These are phyloP conservation scores for Alces alces DNA, from an alignment of 2,113 vertebrate species.

Conservation along the genomic window DNA sequence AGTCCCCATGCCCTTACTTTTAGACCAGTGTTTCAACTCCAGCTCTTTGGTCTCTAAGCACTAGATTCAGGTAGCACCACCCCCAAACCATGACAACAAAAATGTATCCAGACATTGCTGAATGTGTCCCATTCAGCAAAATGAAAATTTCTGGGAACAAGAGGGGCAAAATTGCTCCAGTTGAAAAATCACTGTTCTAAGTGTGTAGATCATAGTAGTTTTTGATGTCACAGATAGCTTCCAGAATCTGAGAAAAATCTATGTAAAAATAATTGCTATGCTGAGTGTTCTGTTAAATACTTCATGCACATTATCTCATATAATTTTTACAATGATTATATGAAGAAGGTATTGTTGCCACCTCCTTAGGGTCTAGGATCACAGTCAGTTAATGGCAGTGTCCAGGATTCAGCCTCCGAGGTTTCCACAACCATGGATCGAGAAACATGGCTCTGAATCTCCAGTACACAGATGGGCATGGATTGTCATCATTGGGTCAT, in stretches of 20 bases:
- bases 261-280: background rate
- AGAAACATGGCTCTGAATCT: too few species aligned
- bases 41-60: background rate
- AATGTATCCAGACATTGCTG: background rate
- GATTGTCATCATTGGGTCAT: accelerated
- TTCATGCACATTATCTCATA: background rate
- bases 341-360: background rate
- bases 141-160: background rate
- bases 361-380: too few species aligned
- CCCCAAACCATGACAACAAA: background rate
- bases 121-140: background rate
- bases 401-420: background rate
- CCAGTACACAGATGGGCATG: accelerated
- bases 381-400: background rate
- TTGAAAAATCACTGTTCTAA: background rate
- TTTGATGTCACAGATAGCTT: background rate
- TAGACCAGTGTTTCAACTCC: background rate
- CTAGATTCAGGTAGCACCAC: background rate
- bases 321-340: background rate
- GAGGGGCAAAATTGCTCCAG: background rate
- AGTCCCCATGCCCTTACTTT: background rate
- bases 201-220: background rate
- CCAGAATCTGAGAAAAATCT: background rate
- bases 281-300: background rate
- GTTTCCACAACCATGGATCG: accelerated